Base-by-base conservation (phyloP, 2,797 vertebrate genomes). In the Onychomys arenicola region DNA sequence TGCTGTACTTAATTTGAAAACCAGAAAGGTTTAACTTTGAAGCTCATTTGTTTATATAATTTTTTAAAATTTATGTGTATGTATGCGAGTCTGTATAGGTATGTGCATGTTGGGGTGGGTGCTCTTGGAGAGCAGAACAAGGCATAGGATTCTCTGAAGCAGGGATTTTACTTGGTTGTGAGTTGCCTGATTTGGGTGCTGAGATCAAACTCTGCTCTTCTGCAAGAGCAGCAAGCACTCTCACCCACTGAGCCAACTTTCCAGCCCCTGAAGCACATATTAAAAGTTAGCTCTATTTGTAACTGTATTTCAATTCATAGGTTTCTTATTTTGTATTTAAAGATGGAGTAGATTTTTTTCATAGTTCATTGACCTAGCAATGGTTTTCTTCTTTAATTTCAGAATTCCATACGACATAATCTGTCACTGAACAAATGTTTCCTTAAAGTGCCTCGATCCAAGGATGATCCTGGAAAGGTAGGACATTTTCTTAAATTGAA, bases 361-460 rank as follows among this genome's bases (percentile, higher is more conserved):
- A 52, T 29, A 95, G 96, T 95, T 69, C 57, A 90, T 4, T 96
- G 75, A 97, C 86, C 19, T n/a, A 95, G n/a, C 76, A 78, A 32
- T 17, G 85, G 32, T 97, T 98, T 96, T 93, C 86, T 97, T 92
- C 94, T 97, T 97, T 99, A 99, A 99, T 98, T 97, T 95, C 99
- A 99, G 99, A 99, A 99, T 98, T 99, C 99, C 93, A 99, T 99
- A 99, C 98, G 99, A 98, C 99, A 99, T 99, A 99, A 99, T 98
- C 98, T 99, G 98, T 99, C 99, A 87, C 98, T 99, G 98, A 99
- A 99, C 98, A 99, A 99, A 98, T 99, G 99, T 99, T 99, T 99
- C 98, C 99, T 99, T 98, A 99, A 99, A 99, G 99, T 99, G 99
- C 99, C 99, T 99, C 99, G 99, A 98, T 99, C 99, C 98, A 99